phyloP scores from a whole-genome alignment of 2,797 vertebrate genomes.

The Acropternis orthonyx region DNA sequence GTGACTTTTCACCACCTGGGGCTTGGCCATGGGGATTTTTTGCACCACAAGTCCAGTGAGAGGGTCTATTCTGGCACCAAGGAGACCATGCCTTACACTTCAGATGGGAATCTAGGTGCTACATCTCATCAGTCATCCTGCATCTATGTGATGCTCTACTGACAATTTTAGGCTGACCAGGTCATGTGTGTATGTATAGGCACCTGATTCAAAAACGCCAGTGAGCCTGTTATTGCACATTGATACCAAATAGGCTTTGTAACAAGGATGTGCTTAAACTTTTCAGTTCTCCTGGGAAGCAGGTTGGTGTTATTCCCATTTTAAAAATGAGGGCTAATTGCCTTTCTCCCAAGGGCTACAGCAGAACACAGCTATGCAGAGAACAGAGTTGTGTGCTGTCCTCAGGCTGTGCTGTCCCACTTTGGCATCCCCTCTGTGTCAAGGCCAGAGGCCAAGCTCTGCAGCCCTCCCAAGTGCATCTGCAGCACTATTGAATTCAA shows the following conservation, averaged over 20 bases:
- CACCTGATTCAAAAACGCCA: neutral
- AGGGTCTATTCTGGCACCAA: neutral
- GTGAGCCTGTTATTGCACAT: neutral
- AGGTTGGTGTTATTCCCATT: neutral
- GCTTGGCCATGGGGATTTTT: neutral
- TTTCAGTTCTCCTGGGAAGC: neutral
- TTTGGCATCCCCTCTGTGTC: neutral
- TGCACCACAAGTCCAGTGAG: neutral
- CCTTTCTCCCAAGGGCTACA: neutral
- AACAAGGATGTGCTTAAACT: neutral
- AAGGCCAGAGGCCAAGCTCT: neutral
- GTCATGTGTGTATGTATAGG: neutral
- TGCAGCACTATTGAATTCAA: neutral
- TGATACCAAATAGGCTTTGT: neutral
- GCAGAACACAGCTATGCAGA: neutral
- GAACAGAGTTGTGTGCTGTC: neutral
- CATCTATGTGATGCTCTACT: neutral
- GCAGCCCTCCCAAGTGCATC: neutral
- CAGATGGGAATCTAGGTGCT: neutral
- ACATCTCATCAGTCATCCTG: neutral
- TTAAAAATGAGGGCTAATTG: neutral
- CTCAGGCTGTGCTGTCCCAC: neutral
- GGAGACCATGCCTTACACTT: neutral
- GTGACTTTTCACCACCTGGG: neutral
- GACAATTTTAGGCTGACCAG: neutral